phyloP scores from a whole-genome alignment of 2,888 invertebrate genomes.

The Drosophila sordidula region DNA sequence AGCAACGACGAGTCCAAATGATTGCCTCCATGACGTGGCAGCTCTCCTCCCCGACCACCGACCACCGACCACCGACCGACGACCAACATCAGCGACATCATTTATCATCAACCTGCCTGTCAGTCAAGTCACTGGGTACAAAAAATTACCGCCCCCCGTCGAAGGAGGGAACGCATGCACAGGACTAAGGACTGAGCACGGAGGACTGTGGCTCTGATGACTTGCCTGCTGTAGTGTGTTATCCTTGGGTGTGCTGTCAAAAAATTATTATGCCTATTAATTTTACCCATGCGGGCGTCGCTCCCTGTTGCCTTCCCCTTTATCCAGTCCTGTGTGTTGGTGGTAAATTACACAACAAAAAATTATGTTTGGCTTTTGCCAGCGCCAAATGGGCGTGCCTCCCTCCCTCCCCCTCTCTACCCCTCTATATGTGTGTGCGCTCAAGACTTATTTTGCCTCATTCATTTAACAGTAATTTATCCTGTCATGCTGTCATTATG shows the following conservation, averaged over 20 bases:
- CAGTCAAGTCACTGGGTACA: constrained; percentile 69
- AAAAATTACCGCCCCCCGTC: constrained; percentile 65
- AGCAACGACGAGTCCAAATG: constrained; percentile 68
- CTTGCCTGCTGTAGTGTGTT: constrained; percentile 67
- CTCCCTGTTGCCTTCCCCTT: constrained; percentile 4
- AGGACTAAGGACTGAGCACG: constrained; percentile 24
- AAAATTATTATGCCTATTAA: constrained; percentile 85
- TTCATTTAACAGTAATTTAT: constrained; percentile 85
- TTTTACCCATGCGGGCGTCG: constrained; percentile 79
- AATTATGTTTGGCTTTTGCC: constrained; percentile 79
- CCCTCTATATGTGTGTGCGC: constrained; percentile 42
- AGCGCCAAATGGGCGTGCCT: constrained; percentile 78
- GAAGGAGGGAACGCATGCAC: constrained; percentile 22
- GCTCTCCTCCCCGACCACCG: constrained; percentile 21
- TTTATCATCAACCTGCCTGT: constrained; percentile 85
- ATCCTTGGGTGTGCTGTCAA: constrained; percentile 84
- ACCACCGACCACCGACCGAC: constrained; percentile 37
- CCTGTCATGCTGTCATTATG: constrained; percentile 85
- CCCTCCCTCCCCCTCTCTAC: not conserved
- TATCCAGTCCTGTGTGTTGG: constrained; percentile 44
- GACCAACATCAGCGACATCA: constrained; percentile 83
- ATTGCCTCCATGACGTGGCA: constrained; percentile 80
- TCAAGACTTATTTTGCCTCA: constrained; percentile 80
- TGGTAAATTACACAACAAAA: constrained; percentile 81
- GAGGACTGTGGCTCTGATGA: constrained; percentile 61